These are phyloP conservation scores for Megaleporinus macrocephalus DNA, from an alignment of 2,113 vertebrate species.

Conservation along the genomic window DNA sequence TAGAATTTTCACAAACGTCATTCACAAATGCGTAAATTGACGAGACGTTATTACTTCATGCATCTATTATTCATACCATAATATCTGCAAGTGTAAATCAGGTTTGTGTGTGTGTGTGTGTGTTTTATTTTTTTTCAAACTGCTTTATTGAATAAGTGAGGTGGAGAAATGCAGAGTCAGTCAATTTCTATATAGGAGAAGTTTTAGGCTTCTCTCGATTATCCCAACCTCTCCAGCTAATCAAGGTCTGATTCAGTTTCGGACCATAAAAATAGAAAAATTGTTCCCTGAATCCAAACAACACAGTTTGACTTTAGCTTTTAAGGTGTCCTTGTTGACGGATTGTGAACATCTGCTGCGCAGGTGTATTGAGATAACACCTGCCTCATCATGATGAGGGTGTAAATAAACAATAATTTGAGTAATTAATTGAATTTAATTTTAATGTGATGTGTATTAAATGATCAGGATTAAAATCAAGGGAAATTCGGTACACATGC, in stretches of 20 bases:
- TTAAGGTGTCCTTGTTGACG: too few relatives aligned
- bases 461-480: not conserved
- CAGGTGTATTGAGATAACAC: too few relatives aligned
- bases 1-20: conserved; percentile 9
- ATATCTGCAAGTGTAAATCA: not conserved
- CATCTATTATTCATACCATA: conserved; percentile 12
- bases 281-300: too few relatives aligned
- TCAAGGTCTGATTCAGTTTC: too few relatives aligned
- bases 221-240: not conserved
- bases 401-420: not conserved
- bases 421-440: not conserved
- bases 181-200: not conserved
- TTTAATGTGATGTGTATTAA: not conserved
- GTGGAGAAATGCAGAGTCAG: not conserved
- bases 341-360: too few relatives aligned
- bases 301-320: too few relatives aligned
- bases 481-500: too few relatives aligned
- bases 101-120: too few relatives aligned
- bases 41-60: conserved; percentile 6
- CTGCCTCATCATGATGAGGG: not conserved
- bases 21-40: not conserved
- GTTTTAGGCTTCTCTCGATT: not conserved
- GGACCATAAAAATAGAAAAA: too few relatives aligned
- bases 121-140: conserved; percentile 3
- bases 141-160: not conserved